phyloP scores from a whole-genome alignment of 2,797 vertebrate species.

The Acanthiza pusilla region DNA sequence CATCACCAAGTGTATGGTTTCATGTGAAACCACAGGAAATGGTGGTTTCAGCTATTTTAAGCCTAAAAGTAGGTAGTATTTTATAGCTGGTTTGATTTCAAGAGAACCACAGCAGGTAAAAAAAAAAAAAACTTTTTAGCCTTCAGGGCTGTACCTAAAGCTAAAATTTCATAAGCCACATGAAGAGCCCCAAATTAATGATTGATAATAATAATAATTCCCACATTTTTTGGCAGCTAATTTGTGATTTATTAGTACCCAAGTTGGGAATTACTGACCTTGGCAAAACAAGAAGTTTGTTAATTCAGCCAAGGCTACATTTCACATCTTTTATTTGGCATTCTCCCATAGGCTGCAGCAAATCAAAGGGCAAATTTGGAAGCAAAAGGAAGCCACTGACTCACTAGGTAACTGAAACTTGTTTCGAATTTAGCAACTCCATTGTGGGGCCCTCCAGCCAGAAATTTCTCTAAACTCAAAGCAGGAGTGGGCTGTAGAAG shows the following conservation, averaged over 20 bases:
- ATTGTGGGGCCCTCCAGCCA: neutral
- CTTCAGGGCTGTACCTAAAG: neutral
- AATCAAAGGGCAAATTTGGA: neutral
- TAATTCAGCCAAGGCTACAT: neutral
- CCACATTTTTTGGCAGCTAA: neutral
- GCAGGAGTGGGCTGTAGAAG: neutral
- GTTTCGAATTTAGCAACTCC: neutral
- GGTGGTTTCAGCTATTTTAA: slow-evolving; percentile 25
- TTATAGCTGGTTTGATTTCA: neutral
- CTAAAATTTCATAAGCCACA: neutral
- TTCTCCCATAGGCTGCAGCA: neutral
- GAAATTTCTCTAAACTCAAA: neutral
- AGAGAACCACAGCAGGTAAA: neutral
- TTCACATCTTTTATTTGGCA: neutral
- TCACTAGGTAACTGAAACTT: neutral
- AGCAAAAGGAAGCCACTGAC: neutral
- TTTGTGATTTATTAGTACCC: neutral
- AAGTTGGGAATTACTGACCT: neutral
- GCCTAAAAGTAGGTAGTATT: neutral
- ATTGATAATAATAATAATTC: neutral
- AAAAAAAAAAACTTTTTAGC: neutral
- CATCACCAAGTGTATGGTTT: neutral
- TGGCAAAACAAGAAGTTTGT: neutral
- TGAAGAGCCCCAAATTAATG: neutral
- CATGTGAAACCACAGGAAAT: slow-evolving; percentile 7